phyloP scores from a whole-genome alignment of 2,888 invertebrate species.

The Standfussiana lucernea region DNA sequence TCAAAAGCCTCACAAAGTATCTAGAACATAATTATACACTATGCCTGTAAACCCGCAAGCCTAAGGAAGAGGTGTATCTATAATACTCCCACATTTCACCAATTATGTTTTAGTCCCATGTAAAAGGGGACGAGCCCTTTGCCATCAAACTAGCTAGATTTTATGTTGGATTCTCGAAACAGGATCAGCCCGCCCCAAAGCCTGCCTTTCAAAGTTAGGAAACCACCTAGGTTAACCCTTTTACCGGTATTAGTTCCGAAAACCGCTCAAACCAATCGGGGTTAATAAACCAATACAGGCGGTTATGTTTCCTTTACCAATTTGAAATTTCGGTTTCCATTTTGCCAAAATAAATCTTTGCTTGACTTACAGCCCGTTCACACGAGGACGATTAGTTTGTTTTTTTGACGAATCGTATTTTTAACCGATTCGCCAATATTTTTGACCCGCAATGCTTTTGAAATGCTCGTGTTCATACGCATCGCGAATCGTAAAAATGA shows the following conservation, averaged over 20 bases:
- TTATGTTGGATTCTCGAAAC: neutral
- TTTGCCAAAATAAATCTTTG: conserved; percentile 1
- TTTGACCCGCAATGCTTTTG: no score
- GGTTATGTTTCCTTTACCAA: conserved; percentile 8
- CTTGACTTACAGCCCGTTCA: no score
- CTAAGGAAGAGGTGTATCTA: neutral
- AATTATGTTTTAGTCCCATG: neutral
- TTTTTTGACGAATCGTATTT: no score
- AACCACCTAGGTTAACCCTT: conserved; percentile 15
- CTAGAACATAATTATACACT: neutral
- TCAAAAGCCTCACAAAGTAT: neutral
- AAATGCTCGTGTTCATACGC: no score
- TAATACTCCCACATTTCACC: neutral
- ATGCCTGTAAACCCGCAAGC: neutral
- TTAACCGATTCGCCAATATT: no score
- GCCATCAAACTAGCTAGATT: conserved; percentile 8
- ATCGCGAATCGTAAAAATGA: no score
- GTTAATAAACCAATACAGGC: conserved; percentile 24
- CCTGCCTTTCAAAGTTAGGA: neutral
- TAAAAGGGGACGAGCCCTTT: neutral
- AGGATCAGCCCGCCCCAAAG: neutral
- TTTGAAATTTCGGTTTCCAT: neutral
- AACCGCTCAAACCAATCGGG: neutral
- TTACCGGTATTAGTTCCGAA: conserved; percentile 18
- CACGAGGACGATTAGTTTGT: no score